Evolutionary conservation across 2,888 invertebrate species (phyloP).

Genomic region (Xestobium rufovillosum): DNA sequence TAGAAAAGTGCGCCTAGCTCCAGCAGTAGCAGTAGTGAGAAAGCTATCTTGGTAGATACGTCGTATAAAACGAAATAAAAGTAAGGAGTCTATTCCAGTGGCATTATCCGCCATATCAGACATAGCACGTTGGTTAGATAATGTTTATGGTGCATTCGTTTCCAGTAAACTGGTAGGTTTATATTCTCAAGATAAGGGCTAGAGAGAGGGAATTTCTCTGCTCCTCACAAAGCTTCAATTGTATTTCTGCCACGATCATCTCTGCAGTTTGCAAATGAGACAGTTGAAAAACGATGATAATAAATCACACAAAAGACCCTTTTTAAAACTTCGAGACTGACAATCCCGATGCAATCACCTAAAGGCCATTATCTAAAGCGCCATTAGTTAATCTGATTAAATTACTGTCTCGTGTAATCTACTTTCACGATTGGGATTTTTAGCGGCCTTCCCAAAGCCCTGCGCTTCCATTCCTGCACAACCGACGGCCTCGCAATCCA

Average conservation of each 20-base stretch:
- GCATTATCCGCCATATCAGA: too few relatives aligned
- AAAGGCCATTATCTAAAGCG: conserved; percentile 35
- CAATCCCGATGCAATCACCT: conserved; percentile 33
- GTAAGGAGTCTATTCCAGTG: too few relatives aligned
- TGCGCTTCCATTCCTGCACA: too few relatives aligned
- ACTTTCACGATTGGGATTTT: conserved; percentile 38
- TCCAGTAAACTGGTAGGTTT: conserved; percentile 31
- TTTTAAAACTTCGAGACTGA: conserved; percentile 33
- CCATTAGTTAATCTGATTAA: conserved; percentile 40
- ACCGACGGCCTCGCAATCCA: too few relatives aligned
- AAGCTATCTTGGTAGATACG: too few relatives aligned
- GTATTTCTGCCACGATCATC: conserved; percentile 20
- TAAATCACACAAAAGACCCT: conserved; percentile 37
- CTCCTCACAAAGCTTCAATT: conserved; percentile 17
- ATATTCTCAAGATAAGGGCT: conserved; percentile 27
- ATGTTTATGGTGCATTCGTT: conserved; percentile 36
- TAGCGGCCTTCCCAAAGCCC: too few relatives aligned
- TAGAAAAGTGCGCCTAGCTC: too few relatives aligned
- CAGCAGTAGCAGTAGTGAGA: too few relatives aligned
- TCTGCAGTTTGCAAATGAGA: conserved; percentile 34
- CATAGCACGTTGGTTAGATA: conserved; percentile 30
- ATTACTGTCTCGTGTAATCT: conserved; percentile 32
- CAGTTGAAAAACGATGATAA: conserved; percentile 34
- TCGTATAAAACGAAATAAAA: too few relatives aligned
- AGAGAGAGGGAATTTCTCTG: too few relatives aligned